These are phyloP conservation scores for Nothoprocta pentlandii DNA, from an alignment of 2,113 vertebrate genomes.

Conservation along the genomic window DNA sequence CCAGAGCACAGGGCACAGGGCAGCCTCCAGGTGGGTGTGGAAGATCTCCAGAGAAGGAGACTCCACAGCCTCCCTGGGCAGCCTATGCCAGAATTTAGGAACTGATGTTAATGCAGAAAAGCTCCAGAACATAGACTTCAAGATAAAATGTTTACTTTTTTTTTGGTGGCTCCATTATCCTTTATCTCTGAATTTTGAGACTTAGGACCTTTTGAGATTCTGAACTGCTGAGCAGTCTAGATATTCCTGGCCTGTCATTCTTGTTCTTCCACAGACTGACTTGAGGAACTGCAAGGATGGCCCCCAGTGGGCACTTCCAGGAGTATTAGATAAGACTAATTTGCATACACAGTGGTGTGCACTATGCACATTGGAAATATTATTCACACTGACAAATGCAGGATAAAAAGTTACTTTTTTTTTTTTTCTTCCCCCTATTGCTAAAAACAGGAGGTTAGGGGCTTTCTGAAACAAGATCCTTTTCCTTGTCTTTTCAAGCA, in stretches of 20 bases:
- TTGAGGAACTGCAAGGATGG: not conserved
- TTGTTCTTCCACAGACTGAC: not conserved
- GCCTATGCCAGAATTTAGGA: not conserved
- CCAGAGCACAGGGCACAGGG: no score
- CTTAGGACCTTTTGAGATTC: not conserved
- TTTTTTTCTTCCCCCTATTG: not conserved
- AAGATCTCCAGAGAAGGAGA: no score
- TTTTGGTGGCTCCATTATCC: not conserved
- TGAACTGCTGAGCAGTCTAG: not conserved
- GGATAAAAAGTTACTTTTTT: not conserved
- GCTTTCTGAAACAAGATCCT: not conserved
- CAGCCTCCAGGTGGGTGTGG: no score
- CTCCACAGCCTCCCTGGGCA: no score
- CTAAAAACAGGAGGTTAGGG: not conserved
- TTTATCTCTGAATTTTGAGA: not conserved
- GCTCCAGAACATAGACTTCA: not conserved
- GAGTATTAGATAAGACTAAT: not conserved
- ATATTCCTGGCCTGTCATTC: not conserved
- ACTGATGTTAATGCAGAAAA: not conserved
- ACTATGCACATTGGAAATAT: not conserved
- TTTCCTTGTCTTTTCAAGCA: not conserved
- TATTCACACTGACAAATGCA: not conserved
- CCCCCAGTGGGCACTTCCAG: not conserved
- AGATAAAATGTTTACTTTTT: not conserved
- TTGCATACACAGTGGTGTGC: rapidly evolving